A percentile compares a stretch with the other conserved stretches of the same genome.
These are phyloP conservation scores for Sphaeramia orbicularis DNA, from an alignment of 2,797 vertebrate species.

Conservation along the genomic window DNA sequence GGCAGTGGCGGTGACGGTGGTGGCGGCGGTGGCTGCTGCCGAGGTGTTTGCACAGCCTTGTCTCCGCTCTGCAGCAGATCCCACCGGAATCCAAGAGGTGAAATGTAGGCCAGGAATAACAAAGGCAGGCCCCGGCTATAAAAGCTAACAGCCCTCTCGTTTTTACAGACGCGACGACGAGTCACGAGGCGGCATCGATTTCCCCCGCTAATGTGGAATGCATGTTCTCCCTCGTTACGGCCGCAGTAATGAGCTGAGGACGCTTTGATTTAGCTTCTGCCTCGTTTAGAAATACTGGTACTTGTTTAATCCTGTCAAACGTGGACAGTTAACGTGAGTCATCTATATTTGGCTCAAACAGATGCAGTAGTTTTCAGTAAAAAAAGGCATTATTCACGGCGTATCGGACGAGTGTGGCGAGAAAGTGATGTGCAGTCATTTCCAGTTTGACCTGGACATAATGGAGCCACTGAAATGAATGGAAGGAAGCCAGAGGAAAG, in stretches of 20 bases:
- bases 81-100: constrained; percentile 59
- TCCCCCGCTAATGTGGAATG: constrained; percentile 61
- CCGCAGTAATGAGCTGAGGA: constrained; percentile 46
- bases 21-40: too few species aligned
- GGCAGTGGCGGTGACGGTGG: constrained; percentile 21
- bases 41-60: constrained; percentile 53
- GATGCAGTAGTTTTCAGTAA: constrained; percentile 7
- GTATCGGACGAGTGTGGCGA: neutral
- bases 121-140: constrained; percentile 42
- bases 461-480: constrained; percentile 10
- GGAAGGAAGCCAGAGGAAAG: constrained; percentile 9
- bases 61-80: constrained; percentile 46
- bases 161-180: constrained; percentile 41
- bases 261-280: constrained; percentile 32
- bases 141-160: constrained; percentile 52
- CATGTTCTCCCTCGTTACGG: constrained; percentile 42
- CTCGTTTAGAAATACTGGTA: neutral
- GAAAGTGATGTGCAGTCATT: constrained; percentile 3
- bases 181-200: constrained; percentile 65
- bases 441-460: constrained; percentile 9
- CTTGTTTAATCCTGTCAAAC: constrained; percentile 15
- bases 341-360: constrained; percentile 23
- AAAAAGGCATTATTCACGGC: constrained; percentile 8
- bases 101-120: constrained; percentile 66
- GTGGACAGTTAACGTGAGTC: constrained; percentile 21